Evolutionary conservation across 2,888 invertebrate species (phyloP), one percentile per base, ranked within the genome.

Genomic region (Furcula furcula): DNA sequence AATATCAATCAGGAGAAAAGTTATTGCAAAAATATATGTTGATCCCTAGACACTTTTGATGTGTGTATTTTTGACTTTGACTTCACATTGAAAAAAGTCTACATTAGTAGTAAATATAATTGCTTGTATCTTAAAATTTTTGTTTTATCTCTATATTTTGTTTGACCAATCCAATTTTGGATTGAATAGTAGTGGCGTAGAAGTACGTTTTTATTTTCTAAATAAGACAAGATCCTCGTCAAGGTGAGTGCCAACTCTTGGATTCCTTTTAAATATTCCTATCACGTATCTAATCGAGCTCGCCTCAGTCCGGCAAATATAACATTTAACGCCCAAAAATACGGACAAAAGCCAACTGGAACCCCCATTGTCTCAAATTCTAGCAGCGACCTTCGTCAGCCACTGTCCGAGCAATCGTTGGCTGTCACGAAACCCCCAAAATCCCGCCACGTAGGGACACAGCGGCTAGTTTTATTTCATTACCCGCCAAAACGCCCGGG

Each of bases 391-490:
- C 75, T 66, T 64, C 65, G 65, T 74, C 73, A 74, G 14, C 51
- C 45, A 33, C 42, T 41, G 44, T 36, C 50, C 47, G 48, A 54
- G 55, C 69, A 59, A 67, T 70, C 65, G 61, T 60, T 48, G 56
- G 32, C 58, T 66, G 68, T 65, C 69, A 64, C 42, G 47, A 42
- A 51, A 46, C 57, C 68, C 60, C 54, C 43, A 31, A 53, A 58
- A 55, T 50, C 68, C 68, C 58, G 38, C 51, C 66, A 64, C 71
- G 66, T 70, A 57, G 44, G 49, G 42, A 47, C 36, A 40, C 34
- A 36, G 36, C 54, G 49, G 55, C 59, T 64, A 65, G 65, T 74
- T 71, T 69, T 69, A 73, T 74, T 74, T 73, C 71, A 74, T 74
- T 73, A 70, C 65, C 46, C 45, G 32, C 40, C 34, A 34, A 45